These are phyloP conservation scores for Cettia cetti DNA, from an alignment of 2,113 vertebrate genomes.

Conservation along the genomic window DNA sequence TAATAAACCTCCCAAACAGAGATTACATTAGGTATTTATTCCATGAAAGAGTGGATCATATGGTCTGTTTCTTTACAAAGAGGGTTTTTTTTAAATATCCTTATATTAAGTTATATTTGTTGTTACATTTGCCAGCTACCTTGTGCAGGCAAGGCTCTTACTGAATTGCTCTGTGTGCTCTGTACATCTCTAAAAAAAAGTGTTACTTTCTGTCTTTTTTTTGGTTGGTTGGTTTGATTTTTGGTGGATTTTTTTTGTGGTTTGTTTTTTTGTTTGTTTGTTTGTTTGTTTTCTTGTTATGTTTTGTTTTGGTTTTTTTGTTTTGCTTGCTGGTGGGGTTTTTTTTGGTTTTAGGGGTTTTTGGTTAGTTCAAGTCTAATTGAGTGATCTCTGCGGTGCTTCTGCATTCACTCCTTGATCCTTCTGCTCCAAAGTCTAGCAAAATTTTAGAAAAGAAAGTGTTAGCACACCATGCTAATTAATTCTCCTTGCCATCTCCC, in stretches of 20 bases:
- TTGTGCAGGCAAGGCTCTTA: background rate
- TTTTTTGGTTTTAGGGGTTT: too few relatives aligned
- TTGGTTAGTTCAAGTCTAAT: background rate
- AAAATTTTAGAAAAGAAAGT: background rate
- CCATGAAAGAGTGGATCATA: background rate
- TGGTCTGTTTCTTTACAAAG: background rate
- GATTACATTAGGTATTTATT: background rate
- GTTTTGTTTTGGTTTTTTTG: background rate
- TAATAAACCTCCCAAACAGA: background rate
- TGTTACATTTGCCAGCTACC: background rate
- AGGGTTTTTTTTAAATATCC: background rate
- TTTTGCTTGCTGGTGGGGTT: background rate
- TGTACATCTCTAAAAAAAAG: background rate
- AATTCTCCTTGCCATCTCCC: background rate
- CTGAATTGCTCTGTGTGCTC: background rate
- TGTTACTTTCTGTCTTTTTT: background rate
- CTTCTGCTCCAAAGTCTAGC: background rate
- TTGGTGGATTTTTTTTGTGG: too few relatives aligned
- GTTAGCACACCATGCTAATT: background rate
- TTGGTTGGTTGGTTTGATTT: too few relatives aligned
- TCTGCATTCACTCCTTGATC: conserved; percentile 13
- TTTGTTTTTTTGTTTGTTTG: background rate
- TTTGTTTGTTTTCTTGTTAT: too few relatives aligned
- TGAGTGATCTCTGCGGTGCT: background rate
- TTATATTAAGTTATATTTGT: background rate